Evolutionary conservation across 2,888 invertebrate genomes (phyloP).

Genomic region (Galerucella calmariensis): DNA sequence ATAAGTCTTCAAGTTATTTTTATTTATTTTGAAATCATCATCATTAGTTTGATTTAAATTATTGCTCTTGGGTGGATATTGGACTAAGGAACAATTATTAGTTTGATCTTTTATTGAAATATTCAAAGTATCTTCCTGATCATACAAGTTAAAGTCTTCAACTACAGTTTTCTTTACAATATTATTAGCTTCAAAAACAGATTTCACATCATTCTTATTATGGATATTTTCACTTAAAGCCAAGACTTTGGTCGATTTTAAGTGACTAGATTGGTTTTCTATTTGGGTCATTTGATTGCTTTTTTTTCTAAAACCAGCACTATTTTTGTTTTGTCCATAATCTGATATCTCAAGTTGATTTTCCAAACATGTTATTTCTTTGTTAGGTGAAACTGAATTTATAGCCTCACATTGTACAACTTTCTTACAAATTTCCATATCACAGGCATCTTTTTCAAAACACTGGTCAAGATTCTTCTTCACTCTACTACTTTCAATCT

Average conservation of each 20-base stretch:
- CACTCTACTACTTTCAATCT: neutral
- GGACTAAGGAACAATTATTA: neutral
- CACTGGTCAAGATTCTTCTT: slow-evolving; percentile 26
- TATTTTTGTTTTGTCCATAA: neutral
- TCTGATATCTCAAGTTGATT: neutral
- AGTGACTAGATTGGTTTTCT: neutral
- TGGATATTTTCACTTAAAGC: neutral
- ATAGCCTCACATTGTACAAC: neutral
- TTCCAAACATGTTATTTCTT: neutral
- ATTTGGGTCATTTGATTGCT: neutral
- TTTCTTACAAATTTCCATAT: neutral
- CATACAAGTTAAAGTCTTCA: neutral
- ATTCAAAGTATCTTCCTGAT: neutral
- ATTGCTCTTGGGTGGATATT: neutral
- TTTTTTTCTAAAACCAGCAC: neutral
- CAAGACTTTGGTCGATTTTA: neutral
- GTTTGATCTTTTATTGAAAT: neutral
- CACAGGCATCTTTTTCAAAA: slow-evolving; percentile 6
- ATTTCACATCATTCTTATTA: neutral
- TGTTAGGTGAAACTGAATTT: slow-evolving; percentile 3
- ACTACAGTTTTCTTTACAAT: neutral
- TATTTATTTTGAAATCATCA: slow-evolving; percentile 22
- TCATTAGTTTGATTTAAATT: slow-evolving; percentile 27
- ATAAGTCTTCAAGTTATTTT: slow-evolving; percentile 18
- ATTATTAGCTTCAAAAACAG: neutral